phyloP scores from a whole-genome alignment of 2,888 invertebrate genomes.

The Ypsolopha sequella region DNA sequence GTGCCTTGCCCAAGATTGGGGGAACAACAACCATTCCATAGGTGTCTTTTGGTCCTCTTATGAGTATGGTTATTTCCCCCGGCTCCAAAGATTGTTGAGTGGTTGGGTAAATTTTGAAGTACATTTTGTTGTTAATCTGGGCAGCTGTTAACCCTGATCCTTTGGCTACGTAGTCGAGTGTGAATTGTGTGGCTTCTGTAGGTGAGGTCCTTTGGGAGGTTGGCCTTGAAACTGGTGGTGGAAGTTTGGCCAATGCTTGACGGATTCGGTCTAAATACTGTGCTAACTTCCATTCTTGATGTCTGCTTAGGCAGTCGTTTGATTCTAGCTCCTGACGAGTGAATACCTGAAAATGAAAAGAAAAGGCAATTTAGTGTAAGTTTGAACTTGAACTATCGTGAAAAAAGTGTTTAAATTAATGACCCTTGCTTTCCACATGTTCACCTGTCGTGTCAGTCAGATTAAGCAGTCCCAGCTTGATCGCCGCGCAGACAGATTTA shows the following conservation, averaged over 20 bases:
- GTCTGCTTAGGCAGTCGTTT: conserved; percentile 52
- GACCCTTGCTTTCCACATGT: too few species aligned
- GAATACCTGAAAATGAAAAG: conserved; percentile 60
- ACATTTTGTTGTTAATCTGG: conserved; percentile 64
- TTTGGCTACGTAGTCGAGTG: conserved; percentile 68
- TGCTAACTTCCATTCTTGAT: conserved; percentile 69
- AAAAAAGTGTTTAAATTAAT: too few species aligned
- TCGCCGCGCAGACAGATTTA: too few species aligned
- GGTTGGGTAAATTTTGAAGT: conserved; percentile 72
- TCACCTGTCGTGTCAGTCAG: too few species aligned
- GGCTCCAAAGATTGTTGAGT: conserved; percentile 59
- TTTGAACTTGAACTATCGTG: too few species aligned
- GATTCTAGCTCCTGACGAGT: conserved; percentile 66
- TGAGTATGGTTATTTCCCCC: conserved; percentile 56
- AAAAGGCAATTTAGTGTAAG: too few species aligned
- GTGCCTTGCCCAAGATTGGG: conserved; percentile 58
- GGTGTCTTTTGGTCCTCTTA: conserved; percentile 57
- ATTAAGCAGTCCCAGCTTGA: too few species aligned
- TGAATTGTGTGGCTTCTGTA: conserved; percentile 40
- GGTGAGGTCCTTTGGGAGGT: conserved; percentile 42
- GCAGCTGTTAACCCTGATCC: conserved; percentile 73
- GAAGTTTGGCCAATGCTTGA: conserved; percentile 46
- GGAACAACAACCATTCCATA: conserved; percentile 56
- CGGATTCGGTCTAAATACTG: conserved; percentile 65
- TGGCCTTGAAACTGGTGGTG: conserved; percentile 48